Evolutionary conservation across 2,797 vertebrate species (phyloP), one percentile per base, ranked within the genome.

Genomic region (Notoglanidium macrostoma): DNA sequence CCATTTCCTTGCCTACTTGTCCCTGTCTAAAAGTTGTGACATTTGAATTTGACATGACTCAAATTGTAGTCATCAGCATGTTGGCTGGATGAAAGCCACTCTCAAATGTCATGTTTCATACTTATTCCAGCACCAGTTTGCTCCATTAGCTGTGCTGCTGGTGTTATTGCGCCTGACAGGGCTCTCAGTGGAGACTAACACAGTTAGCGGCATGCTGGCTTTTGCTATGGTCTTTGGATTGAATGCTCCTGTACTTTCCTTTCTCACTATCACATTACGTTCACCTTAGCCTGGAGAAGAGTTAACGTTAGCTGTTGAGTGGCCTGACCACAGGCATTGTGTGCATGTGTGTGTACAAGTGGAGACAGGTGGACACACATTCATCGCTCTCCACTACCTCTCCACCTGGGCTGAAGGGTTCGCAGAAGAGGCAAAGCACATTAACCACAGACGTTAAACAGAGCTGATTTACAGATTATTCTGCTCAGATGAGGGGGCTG

Each of bases 381-480:
- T 89, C 86, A 90, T 85, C 80, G 40, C 86, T 88, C 82, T 79
- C 19, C 17, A 23, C 35, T 68, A 40, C 83, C 57, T 78, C 77
- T 93, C 88, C 8, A 86, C 84, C 88, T 87, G 83, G 72, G 88
- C 87, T 84, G 88, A 87, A 86, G 70, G 74, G 86, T 85, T 87
- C 85, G 46, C 26, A 89, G 88, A 63, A 57, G 81, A 54, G 29
- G n/a, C 7, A 5, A 63, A 46, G 63, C 86, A 87, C 76, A 88
- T 68, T 88, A 85, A 59, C 78, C 21, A 2, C 0, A 26, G 91
- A 89, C 87, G 87, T 91, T 54, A 88, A 87, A 87, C 73, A 85
- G 89, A 86, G 84, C 81, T 88, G 91, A 91, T 91, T 93, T 92
- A 91, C 93, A 87, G 89, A 93, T 93, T 92, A 91, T 83, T 77